phyloP scores from a whole-genome alignment of 2,888 invertebrate species.

The Caenorhabditis sp. region DNA sequence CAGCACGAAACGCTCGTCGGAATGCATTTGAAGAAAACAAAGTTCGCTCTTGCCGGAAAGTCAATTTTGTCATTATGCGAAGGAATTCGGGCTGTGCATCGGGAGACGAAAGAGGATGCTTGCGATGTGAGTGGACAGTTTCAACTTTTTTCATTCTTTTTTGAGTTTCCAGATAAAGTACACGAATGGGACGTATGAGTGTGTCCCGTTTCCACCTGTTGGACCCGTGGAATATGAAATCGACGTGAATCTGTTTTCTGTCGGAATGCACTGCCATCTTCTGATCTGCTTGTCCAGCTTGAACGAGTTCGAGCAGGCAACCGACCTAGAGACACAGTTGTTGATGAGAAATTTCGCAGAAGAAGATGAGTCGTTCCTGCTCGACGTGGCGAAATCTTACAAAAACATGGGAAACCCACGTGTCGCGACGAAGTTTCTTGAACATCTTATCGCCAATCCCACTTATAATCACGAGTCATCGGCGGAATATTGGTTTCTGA shows the following conservation, averaged over 20 bases:
- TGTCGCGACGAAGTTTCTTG: conserved; percentile 46
- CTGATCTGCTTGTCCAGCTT: conserved; percentile 45
- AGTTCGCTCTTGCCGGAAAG: conserved; percentile 73
- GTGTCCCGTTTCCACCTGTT: conserved; percentile 73
- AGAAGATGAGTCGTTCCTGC: conserved; percentile 61
- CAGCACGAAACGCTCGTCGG: conserved; percentile 75
- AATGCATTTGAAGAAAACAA: conserved; percentile 66
- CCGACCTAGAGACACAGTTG: conserved; percentile 63
- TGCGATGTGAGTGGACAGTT: conserved; percentile 34
- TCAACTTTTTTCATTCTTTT: too few species aligned
- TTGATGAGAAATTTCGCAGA: conserved; percentile 54
- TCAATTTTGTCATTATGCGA: conserved; percentile 76
- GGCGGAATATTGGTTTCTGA: conserved; percentile 49
- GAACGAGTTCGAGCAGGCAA: conserved; percentile 43
- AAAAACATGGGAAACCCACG: conserved; percentile 41
- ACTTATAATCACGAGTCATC: conserved; percentile 26
- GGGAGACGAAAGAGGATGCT: conserved; percentile 23
- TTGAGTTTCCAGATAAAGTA: conserved; percentile 69
- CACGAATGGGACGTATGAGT: conserved; percentile 70
- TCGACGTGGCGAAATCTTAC: conserved; percentile 73
- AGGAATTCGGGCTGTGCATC: conserved; percentile 54
- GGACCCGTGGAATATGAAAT: conserved; percentile 55
- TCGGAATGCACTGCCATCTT: conserved; percentile 58
- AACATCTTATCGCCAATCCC: background rate
- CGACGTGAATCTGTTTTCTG: conserved; percentile 42